Evolutionary conservation across 2,797 vertebrate species (phyloP).

Genomic region (Sebastes paucispinis): DNA sequence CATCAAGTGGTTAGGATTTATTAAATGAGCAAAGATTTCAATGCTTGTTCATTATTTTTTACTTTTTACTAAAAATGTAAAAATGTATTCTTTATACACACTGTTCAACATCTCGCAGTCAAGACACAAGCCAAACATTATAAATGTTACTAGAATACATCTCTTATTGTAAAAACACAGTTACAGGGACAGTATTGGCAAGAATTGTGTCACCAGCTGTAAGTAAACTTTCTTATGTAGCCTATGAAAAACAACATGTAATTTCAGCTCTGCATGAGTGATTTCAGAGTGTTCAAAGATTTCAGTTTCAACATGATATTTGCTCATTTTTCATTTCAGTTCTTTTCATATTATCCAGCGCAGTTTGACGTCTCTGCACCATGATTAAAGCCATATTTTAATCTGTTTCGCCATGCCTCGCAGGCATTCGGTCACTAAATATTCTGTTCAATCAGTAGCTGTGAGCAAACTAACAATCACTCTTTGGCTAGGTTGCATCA

Average conservation of each 20-base stretch:
- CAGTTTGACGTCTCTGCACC: not conserved
- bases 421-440: slow-evolving; percentile 1
- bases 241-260: not conserved
- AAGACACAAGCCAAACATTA: not conserved
- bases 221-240: not conserved
- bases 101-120: not conserved
- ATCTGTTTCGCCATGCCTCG: slow-evolving; percentile 1
- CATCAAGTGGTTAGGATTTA: not conserved
- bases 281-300: not conserved
- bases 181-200: not conserved
- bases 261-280: not conserved
- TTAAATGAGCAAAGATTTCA: not conserved
- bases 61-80: not conserved
- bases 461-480: not conserved
- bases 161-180: not conserved
- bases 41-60: not conserved
- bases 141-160: not conserved
- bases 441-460: not conserved
- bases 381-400: slow-evolving; percentile 8
- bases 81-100: not conserved
- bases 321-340: not conserved
- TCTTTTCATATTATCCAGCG: not conserved
- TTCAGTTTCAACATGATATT: not conserved
- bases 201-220: not conserved
- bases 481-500: slow-evolving; percentile 10